Evolutionary conservation across 2,888 invertebrate species (phyloP), one percentile per base, ranked within the genome.

Genomic region (Tuberolachnus salignus): DNA sequence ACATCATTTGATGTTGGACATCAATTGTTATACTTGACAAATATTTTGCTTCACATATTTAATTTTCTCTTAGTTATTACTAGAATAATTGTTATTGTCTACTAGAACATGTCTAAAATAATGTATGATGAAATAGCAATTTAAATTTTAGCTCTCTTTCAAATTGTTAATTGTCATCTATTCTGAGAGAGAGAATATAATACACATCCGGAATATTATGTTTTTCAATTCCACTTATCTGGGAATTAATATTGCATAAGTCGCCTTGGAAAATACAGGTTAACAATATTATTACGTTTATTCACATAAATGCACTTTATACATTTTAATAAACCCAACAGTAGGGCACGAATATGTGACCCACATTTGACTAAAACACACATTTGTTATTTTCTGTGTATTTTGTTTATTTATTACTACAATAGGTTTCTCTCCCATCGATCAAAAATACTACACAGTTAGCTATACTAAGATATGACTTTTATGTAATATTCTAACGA

Each of bases 181-280:
- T 14, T 55, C 53, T 10, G 4, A n/a, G 6, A 16, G 34, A 34
- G 34, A 16, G 34, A 34, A 6, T 34, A 34, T 34, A n/a, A n/a
- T n/a, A 34, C 34, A 34, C 34, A 34, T 4, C 34, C 3, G 6
- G 34, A 34, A 34, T 34, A n/a, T n/a, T n/a, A n/a, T n/a, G n/a
- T n/a, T n/a, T n/a, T n/a, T n/a, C n/a, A n/a, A n/a, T n/a, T n/a
- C n/a, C n/a, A 19, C 1, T 61, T 34, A 49, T 61, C 59, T 49
- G 14, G 34, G 59, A 14, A 19, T 19, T 10, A 42, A 34, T 16
- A 23, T 49, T 26, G 59, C 26, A 46, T 13, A 49, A 34, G 26
- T 61, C 57, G 9, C 46, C 59, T 59, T 72, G 59, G 44, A 59
- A 51, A 51, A 14, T 14, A 70, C 21, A 42, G 16, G 42, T 70